These are phyloP conservation scores for Oxyura jamaicensis DNA, from an alignment of 2,113 vertebrate genomes.

Conservation along the genomic window DNA sequence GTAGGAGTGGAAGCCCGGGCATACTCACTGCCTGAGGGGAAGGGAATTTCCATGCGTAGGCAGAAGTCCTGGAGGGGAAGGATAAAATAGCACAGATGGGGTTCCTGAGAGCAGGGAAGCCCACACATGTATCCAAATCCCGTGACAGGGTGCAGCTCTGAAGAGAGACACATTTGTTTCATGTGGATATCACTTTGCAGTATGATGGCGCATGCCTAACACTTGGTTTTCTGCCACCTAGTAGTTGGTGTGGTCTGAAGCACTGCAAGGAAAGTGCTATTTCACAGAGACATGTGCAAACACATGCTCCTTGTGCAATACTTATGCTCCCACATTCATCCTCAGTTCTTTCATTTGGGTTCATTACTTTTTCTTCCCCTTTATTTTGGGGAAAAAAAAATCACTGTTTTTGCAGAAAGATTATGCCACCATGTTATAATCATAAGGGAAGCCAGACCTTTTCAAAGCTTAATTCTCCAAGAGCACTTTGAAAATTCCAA, in stretches of 20 bases:
- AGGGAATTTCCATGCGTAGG: neutral
- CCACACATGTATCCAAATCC: neutral
- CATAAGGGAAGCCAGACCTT: neutral
- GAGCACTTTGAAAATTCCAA: neutral
- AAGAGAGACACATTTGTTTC: fast-evolving
- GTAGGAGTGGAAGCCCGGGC: neutral
- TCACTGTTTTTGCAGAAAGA: neutral
- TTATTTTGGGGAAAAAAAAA: neutral
- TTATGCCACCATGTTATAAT: neutral
- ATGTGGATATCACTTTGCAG: fast-evolving
- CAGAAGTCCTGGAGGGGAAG: neutral
- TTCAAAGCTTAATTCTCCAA: neutral
- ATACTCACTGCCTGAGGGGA: neutral
- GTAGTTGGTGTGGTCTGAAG: neutral
- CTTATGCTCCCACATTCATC: neutral
- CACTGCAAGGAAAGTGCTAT: neutral
- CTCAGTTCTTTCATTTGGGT: neutral
- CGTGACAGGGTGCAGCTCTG: neutral
- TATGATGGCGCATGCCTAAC: fast-evolving
- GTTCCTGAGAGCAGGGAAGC: neutral
- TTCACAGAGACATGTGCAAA: neutral
- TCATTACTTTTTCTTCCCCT: neutral
- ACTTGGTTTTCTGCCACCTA: neutral
- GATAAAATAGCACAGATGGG: neutral
- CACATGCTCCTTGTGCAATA: neutral